Base-by-base conservation (phyloP, 2,797 vertebrate genomes). In the Fundulus diaphanus region DNA sequence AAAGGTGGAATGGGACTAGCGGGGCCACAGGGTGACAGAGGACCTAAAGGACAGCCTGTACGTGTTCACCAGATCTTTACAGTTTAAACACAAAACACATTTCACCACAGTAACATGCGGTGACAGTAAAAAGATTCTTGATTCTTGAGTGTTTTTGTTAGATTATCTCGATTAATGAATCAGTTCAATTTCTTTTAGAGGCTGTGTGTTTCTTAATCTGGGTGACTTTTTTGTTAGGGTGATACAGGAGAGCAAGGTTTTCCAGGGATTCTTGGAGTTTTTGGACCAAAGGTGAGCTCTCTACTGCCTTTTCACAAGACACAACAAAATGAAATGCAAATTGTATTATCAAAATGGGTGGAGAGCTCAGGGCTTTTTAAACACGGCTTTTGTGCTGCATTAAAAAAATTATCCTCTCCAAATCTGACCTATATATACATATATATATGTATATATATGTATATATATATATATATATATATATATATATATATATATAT, bases 31-130 rank as follows among this genome's bases (percentile, higher is more conserved):
- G 98, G 98, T 0, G 93, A 96, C 24, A 91, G 72, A 0, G 98
- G 98, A 74, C 65, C 95, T 66, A 99, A 99, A 94, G 98, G 98
- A 82, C 97, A 98, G 86, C 94, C 89, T 88, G 98, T 99, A 67
- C 96, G 98, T 96, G 33, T 24, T 57, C 44, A 11, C 49, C 8
- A 15, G 44, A 75, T 31, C 35, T 4, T 4, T 51, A 52, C 0
- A 15, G 16, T 20, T 46, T 0, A 11, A 13, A 1, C 37, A 40
- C 29, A n/a, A n/a, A n/a, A n/a, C n/a, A n/a, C n/a, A n/a, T n/a
- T n/a, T n/a, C n/a, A n/a, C n/a, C n/a, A n/a, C n/a, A n/a, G n/a
- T n/a, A n/a, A n/a, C n/a, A n/a, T n/a, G n/a, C n/a, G n/a, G n/a
- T n/a, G n/a, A n/a, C n/a, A n/a, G n/a, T n/a, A n/a, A n/a, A n/a